These are phyloP conservation scores for Umimayanthus chanpuru DNA, from an alignment of 92 coral and sea anemone genomes.

Conservation along the genomic window DNA sequence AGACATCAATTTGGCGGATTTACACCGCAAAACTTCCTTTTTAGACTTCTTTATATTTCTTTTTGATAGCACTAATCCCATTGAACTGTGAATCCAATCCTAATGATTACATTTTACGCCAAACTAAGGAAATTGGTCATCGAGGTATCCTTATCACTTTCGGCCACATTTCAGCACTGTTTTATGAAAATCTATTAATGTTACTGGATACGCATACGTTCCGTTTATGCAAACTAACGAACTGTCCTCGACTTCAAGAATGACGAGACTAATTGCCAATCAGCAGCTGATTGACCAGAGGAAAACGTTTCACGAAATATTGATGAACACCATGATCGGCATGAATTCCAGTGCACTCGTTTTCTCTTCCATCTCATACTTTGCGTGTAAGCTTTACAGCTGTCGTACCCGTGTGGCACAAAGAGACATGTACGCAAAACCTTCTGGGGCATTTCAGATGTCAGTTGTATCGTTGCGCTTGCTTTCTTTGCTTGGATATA, in stretches of 20 bases:
- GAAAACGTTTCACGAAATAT: neutral
- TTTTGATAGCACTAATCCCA: neutral
- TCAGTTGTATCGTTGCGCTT: too few relatives aligned
- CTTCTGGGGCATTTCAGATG: too few relatives aligned
- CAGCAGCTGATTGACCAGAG: neutral
- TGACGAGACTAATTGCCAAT: neutral
- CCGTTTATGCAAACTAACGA: neutral
- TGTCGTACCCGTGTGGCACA: too few relatives aligned
- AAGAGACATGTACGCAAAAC: too few relatives aligned
- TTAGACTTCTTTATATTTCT: neutral
- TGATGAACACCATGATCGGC: neutral
- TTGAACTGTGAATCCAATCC: neutral
- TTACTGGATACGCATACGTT: neutral
- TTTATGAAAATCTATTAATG: constrained; percentile 12
- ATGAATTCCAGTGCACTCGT: too few relatives aligned
- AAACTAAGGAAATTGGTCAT: constrained; percentile 22
- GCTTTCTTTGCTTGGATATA: too few relatives aligned
- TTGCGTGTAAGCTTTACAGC: too few relatives aligned
- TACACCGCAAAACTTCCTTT: constrained; percentile 10
- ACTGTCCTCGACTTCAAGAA: neutral
- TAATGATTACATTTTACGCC: neutral
- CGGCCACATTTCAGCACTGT: neutral
- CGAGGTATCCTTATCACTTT: neutral
- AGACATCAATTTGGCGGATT: constrained; percentile 15
- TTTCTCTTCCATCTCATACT: too few relatives aligned